Base-by-base conservation (phyloP, 2,113 vertebrate genomes). In the Rallus limicola region DNA sequence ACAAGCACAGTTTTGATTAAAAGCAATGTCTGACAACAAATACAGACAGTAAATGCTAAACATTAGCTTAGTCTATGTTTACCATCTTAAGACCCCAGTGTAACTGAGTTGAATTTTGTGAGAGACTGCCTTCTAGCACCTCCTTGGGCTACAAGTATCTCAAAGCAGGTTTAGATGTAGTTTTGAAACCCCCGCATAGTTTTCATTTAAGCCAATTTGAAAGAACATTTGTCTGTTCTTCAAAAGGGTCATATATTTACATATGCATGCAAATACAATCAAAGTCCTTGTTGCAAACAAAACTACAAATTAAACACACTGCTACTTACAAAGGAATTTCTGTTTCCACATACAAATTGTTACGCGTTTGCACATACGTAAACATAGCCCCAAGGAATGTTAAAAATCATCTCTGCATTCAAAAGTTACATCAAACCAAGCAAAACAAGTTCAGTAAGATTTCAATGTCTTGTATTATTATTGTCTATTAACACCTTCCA, bases 201-300 rank as follows among this genome's bases (percentile, higher is more conserved):
- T 76, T 88, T 68, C 21, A 44, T 87, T 92, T 81, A 84, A 86
- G 52, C 5, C 9, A 3, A 62, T 64, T 55, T 84, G 34, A 89
- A 95, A 89, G 69, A 93, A 77, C 26, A 72, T 48, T 92, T 75
- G 52, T 67, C 62, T 69, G 6, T 89, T 75, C 71, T 70, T 90
- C 38, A 85, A 70, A 71, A 92, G 48, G 56, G 56, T 72, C 34
- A 70, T 28, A 40, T 64, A 48, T 78, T 80, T 94, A 78, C 36
- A 53, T 33, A 60, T 42, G 34, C 46, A 83, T 25, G 64, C n/a
- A 93, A 90, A 95, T 52, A 64, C 34, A 84, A 75, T 36, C 29
- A 86, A 52, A 84, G 82, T 78, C 93, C 84, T 92, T 86, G 38
- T 31, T 71, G 50, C 38, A 86, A 92, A 92, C 58, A 88, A 88